Base-by-base conservation (phyloP, 2,888 invertebrate genomes). In the Gymnocheta viridis region DNA sequence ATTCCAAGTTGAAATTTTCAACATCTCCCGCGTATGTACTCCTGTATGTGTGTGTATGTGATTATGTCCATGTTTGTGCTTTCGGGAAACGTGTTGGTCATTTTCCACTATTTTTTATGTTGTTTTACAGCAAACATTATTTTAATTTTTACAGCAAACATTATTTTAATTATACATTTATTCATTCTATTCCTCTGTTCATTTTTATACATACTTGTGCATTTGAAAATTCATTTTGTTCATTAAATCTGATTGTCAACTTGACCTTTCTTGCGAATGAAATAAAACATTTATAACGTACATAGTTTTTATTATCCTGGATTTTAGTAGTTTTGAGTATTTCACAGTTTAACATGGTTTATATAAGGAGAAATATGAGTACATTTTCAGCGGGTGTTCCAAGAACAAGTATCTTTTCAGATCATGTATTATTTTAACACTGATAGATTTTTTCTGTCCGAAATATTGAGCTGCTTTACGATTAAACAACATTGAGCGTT, bases 71-170 rank as follows among this genome's bases (percentile, higher is more conserved):
- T 67, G 44, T 81, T 58, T 72, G 67, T 77, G 67, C 44, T 35
- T 10, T 14, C 22, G 35, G 58, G 64, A 84, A 84, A 84, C 77
- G 81, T 81, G 84, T 78, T 84, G 62, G 62, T 44, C 41, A 74
- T 81, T 62, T 81, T 78, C 62, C 69, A 73, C 77, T 73, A 47
- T 41, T 38, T 66, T 79, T 74, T 54, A 19, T 51, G 51, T 14
- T 72, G 9, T 35, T 67, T 66, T 51, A 44, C 17, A 27, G 24
- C 27, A 47, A 47, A 19, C 51, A 69, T 27, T 41, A 38, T 51
- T 58, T 58, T 73, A 80, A 73, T 73, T 67, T n/a, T n/a, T n/a
- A n/a, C n/a, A 27, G 24, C 27, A 47, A 47, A 19, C 51, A 69
- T 27, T 41, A 38, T 51, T 58, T 58, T 73, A 80, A 73, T 73